Conservation (phyloP, 2,888 invertebrate genomes). For the Taenaris catops region DNA sequence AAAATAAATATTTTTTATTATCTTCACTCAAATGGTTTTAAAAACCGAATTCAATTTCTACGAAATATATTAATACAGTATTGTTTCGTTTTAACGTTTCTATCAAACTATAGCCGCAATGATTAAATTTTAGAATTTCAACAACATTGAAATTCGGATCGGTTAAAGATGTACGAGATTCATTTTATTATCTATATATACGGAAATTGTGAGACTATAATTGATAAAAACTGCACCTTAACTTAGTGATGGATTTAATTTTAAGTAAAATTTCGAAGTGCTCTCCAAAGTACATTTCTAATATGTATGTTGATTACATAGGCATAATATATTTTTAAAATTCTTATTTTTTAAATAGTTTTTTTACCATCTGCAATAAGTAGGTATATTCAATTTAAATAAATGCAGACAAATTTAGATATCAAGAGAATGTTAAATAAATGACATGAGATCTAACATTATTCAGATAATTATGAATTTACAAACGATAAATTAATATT, state of each 20-base stretch:
- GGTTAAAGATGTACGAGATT: conserved; percentile 56
- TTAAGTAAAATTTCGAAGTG: conserved; percentile 47
- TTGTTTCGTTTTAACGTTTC: no score
- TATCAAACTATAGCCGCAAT: no score
- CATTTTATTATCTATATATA: conserved; percentile 36
- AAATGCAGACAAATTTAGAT: conserved; percentile 69
- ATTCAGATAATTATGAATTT: conserved; percentile 40
- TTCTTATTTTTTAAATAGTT: conserved; percentile 6
- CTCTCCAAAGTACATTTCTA: conserved; percentile 46
- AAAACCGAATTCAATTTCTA: no score
- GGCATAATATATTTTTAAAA: conserved; percentile 46
- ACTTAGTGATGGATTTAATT: conserved; percentile 55
- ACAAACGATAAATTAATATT: conserved; percentile 58
- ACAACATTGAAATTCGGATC: no score
- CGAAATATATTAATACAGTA: no score
- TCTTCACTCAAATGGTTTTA: no score
- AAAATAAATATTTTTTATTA: no score
- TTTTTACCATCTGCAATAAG: conserved; percentile 15
- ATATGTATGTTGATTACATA: conserved; percentile 52
- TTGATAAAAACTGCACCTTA: conserved; percentile 57
- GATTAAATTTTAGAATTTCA: no score
- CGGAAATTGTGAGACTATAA: conserved; percentile 40
- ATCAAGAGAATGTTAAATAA: conserved; percentile 56
- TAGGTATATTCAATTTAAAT: conserved; percentile 32
- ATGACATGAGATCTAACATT: conserved; percentile 60